Evolutionary conservation across 2,113 vertebrate genomes (phyloP), one percentile per base, ranked within the genome.

Genomic region (Pandion haliaetus): DNA sequence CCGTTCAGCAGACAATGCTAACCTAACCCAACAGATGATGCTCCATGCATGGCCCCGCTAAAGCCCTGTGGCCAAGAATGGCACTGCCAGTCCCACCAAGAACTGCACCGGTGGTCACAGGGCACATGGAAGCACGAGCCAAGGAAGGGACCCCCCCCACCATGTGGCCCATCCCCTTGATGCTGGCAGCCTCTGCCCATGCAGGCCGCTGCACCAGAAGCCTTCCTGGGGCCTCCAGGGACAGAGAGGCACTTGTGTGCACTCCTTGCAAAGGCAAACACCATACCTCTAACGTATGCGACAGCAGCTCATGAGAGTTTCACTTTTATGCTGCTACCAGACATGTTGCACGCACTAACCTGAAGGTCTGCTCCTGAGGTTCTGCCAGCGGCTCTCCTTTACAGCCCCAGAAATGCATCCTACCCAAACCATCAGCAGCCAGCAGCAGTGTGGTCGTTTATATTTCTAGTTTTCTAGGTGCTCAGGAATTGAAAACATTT

Each of bases 261-360:
- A 1, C 26, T 67, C n/a, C 54, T 15, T 2, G 17, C 13, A 6
- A 12, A 19, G 38, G 45, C 45, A 25, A 62, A 26, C 17, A 5
- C 20, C 0, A 0, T 8, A 8, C 38, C 32, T 25, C 36, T 8
- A 45, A 45, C 2, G 0, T 4, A 3, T 1, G 24, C 4, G 4
- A 40, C 0, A 26, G 50, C 1, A 0, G 65, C 45, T 72, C 9
- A 6, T 1, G 1, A 44, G 42, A 44, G 28, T 10, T 21, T 38
- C 52, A 10, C 32, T 12, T 31, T 8, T 25, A 4, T 10, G 47
- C 50, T 45, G 38, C 55, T 15, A 10, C 25, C 62, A 49, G 76
- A 54, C 42, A 45, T 17, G 11, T 8, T 29, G 32, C 58, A 54
- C 19, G 70, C 32, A 24, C n/a, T 12, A 24, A 12, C 17, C 18